phyloP scores from a whole-genome alignment of 2,113 vertebrate species.

The Peromyscus californicus region DNA sequence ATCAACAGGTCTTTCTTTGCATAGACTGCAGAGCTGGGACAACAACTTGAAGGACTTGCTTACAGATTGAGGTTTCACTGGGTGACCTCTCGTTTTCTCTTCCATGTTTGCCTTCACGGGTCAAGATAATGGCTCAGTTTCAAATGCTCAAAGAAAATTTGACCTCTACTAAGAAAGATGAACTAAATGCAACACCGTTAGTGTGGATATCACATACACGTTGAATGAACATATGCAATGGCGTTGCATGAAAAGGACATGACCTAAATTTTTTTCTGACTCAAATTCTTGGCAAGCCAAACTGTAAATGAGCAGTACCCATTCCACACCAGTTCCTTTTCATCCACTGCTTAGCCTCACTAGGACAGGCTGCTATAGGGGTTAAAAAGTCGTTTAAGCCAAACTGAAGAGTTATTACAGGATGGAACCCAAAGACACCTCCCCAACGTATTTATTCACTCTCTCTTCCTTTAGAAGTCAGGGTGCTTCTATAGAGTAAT shows the following conservation, averaged over 20 bases:
- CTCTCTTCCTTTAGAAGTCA: neutral
- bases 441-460: neutral
- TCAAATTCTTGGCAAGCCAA: neutral
- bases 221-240: neutral
- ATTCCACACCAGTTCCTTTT: neutral
- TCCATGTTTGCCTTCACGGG: neutral
- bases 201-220: neutral
- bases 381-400: neutral
- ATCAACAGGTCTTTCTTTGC: neutral
- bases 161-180: slow-evolving; percentile 15
- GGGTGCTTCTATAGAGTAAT: neutral
- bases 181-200: neutral
- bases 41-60: neutral
- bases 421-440: neutral
- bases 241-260: neutral
- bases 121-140: slow-evolving; percentile 22
- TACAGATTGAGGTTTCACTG: slow-evolving; percentile 4
- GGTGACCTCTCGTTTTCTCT: neutral
- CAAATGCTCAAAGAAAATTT: neutral
- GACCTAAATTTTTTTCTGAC: neutral
- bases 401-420: neutral
- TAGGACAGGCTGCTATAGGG: neutral
- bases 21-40: neutral
- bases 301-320: neutral
- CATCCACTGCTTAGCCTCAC: neutral